Conservation (phyloP, 2,888 invertebrate genomes). For the Glaucopsyche alexis region DNA sequence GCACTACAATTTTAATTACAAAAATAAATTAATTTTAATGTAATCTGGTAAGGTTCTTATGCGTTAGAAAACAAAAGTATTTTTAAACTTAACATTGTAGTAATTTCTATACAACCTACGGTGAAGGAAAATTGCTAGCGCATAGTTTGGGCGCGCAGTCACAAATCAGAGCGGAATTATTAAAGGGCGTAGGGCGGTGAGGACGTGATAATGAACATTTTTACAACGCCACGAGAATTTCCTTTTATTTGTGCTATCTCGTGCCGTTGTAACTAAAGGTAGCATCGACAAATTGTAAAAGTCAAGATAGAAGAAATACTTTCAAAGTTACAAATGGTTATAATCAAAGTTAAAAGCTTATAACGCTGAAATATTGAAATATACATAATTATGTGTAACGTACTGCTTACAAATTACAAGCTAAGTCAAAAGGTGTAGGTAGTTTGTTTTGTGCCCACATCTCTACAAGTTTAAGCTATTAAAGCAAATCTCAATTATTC, state of each 20-base stretch:
- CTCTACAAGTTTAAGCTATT: no score
- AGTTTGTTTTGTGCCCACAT: no score
- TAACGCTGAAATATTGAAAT: no score
- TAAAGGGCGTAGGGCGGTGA: conserved; percentile 13
- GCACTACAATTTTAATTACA: no score
- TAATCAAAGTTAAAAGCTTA: no score
- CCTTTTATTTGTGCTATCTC: conserved; percentile 3
- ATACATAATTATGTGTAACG: no score
- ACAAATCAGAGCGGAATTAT: conserved; percentile 17
- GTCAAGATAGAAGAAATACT: not conserved
- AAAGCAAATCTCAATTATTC: no score
- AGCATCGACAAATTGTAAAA: not conserved
- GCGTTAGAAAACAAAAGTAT: not conserved
- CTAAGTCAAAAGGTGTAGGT: no score
- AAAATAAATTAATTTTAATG: no score
- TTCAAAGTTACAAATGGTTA: not conserved
- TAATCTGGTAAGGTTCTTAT: not conserved
- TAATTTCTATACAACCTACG: not conserved
- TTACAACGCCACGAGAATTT: not conserved
- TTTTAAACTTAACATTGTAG: not conserved
- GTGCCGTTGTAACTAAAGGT: not conserved
- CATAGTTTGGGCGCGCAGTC: not conserved
- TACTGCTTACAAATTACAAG: no score
- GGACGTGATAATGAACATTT: conserved; percentile 26
- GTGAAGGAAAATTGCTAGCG: not conserved